Percentiles rank a stretch among this genome's conserved stretches.
phyloP scores from a whole-genome alignment of 2,797 vertebrate genomes.

The Melanogrammus aeglefinus region DNA sequence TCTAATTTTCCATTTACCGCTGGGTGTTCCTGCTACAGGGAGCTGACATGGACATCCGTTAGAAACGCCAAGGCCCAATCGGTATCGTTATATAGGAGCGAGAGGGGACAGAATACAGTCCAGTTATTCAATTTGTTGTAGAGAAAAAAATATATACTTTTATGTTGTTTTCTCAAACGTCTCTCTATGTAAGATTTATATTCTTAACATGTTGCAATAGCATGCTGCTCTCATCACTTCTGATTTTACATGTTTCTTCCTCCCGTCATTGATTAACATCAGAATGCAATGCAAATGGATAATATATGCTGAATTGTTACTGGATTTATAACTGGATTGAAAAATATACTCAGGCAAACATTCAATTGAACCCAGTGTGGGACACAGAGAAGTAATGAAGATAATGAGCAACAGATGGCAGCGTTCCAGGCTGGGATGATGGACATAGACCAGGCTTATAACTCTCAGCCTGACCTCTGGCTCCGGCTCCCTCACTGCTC shows the following conservation, averaged over 20 bases:
- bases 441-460: conserved; percentile 61
- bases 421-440: conserved; percentile 66
- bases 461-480: conserved; percentile 64
- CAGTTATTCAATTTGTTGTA: conserved; percentile 49
- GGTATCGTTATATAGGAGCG: conserved; percentile 63
- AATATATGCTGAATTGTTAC: background rate
- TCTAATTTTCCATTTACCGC: conserved; percentile 79
- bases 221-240: background rate
- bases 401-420: conserved; percentile 63
- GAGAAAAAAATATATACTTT: background rate
- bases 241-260: background rate
- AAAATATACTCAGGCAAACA: conserved; percentile 1
- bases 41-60: conserved; percentile 74
- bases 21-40: conserved; percentile 68
- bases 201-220: background rate
- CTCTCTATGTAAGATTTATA: background rate
- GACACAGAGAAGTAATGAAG: conserved; percentile 44
- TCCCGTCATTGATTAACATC: background rate
- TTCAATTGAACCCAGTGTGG: conserved; percentile 17
- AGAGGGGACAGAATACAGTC: conserved; percentile 61
- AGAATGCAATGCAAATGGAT: background rate
- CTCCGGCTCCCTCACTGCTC: conserved; percentile 38
- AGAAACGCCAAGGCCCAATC: conserved; percentile 65
- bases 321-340: background rate
- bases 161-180: background rate